These are phyloP conservation scores for Dendrophyllia cribrosa DNA, from an alignment of 64 coral and sea anemone genomes.

Conservation along the genomic window DNA sequence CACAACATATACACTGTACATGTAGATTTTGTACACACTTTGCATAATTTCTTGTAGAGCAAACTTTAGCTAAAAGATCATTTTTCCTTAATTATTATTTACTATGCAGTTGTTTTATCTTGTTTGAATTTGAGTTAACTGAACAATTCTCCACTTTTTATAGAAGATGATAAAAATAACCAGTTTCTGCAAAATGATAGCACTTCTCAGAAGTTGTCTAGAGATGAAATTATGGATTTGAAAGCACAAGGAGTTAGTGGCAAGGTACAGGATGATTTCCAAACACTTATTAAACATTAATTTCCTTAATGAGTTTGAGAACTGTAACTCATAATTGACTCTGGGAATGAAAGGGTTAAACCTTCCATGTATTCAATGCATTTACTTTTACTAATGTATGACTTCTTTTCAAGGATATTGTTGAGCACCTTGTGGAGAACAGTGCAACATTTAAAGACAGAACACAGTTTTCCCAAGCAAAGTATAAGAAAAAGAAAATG, in stretches of 20 bases:
- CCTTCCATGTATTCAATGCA: too few species aligned
- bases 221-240: conserved; percentile 87
- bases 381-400: not conserved
- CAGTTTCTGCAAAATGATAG: conserved; percentile 85
- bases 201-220: conserved; percentile 89
- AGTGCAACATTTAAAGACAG: conserved; percentile 94
- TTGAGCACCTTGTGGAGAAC: conserved; percentile 96
- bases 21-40: too few species aligned
- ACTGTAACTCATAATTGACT: too few species aligned
- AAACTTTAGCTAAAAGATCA: too few species aligned
- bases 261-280: conserved; percentile 39
- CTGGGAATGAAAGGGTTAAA: too few species aligned
- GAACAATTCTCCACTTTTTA: not conserved
- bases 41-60: too few species aligned
- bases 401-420: conserved; percentile 79
- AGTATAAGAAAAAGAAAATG: conserved; percentile 96
- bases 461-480: conserved; percentile 97
- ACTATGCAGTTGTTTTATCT: too few species aligned
- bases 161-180: conserved; percentile 64
- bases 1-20: too few species aligned
- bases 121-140: too few species aligned
- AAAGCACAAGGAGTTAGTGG: conserved; percentile 90
- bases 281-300: too few species aligned
- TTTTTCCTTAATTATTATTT: too few species aligned
- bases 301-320: too few species aligned